Percentiles rank a stretch among this genome's conserved stretches.
These are phyloP conservation scores for Liodrosophila aerea DNA, from an alignment of 2,888 invertebrate genomes.

Conservation along the genomic window DNA sequence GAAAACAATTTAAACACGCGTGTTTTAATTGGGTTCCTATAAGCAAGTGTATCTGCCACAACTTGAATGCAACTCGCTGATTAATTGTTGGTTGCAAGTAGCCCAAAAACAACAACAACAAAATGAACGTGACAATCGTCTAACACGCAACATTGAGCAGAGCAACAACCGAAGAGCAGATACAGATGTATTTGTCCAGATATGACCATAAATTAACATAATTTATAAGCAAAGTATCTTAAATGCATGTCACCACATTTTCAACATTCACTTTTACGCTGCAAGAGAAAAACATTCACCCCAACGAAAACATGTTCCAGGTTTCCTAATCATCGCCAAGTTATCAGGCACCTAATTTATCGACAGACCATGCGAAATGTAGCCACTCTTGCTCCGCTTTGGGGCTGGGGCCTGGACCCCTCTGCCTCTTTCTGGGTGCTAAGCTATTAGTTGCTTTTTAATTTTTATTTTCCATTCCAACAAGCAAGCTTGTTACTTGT, in stretches of 20 bases:
- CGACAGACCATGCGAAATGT: slow-evolving; percentile 52
- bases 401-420: slow-evolving; percentile 11
- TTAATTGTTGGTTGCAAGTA: slow-evolving; percentile 41
- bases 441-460: slow-evolving; percentile 69
- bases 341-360: slow-evolving; percentile 61
- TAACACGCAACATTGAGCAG: slow-evolving; percentile 63
- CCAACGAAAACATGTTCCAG: slow-evolving; percentile 47
- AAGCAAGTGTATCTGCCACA: slow-evolving; percentile 40
- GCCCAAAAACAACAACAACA: slow-evolving; percentile 15
- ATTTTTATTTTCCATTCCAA: slow-evolving; percentile 39
- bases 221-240: slow-evolving; percentile 73
- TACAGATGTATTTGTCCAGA: slow-evolving; percentile 31
- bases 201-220: slow-evolving; percentile 70
- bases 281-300: slow-evolving; percentile 15
- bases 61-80: slow-evolving; percentile 16
- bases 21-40: slow-evolving; percentile 68
- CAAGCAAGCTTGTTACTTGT: slow-evolving; percentile 33
- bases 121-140: slow-evolving; percentile 55
- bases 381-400: slow-evolving; percentile 17
- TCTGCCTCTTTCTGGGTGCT: slow-evolving; percentile 25
- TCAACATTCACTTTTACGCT: slow-evolving; percentile 72
- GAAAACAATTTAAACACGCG: slow-evolving; percentile 69
- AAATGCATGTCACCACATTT: slow-evolving; percentile 74
- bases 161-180: slow-evolving; percentile 30
- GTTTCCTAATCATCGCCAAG: slow-evolving; percentile 54